These are phyloP conservation scores for Phalacrocorax carbo DNA, from an alignment of 2,113 vertebrate genomes.

Conservation along the genomic window DNA sequence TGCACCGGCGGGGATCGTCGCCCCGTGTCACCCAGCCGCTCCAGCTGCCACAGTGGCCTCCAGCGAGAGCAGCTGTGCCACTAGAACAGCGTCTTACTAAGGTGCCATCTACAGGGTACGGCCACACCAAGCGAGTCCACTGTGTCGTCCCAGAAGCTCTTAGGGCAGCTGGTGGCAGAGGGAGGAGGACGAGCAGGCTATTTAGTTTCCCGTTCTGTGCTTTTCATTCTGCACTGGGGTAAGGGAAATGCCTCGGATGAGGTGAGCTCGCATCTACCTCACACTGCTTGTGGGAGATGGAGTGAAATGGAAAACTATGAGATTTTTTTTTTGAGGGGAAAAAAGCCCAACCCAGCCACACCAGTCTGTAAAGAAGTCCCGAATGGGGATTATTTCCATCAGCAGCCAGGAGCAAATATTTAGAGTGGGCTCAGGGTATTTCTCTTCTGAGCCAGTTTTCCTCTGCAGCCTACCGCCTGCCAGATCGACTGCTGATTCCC, in stretches of 20 bases:
- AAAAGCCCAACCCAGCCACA: not conserved
- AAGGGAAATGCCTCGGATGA: not conserved
- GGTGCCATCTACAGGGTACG: not conserved
- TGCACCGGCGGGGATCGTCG: not conserved
- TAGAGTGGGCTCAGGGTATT: not conserved
- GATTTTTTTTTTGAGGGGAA: not conserved
- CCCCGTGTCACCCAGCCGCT: rapidly evolving
- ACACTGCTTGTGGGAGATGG: not conserved
- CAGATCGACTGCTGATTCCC: not conserved
- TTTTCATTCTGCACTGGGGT: not conserved
- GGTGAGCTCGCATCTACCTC: not conserved
- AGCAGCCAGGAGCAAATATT: not conserved
- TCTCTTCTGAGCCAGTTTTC: not conserved
- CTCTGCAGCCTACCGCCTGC: not conserved
- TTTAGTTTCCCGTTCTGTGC: not conserved
- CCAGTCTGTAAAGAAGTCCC: not conserved
- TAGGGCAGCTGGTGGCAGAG: not conserved
- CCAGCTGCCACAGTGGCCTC: rapidly evolving
- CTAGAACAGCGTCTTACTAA: not conserved
- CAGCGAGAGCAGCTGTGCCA: not conserved
- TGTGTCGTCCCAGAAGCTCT: not conserved
- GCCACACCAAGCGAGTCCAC: not conserved
- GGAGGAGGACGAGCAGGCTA: not conserved
- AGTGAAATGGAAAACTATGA: not conserved
- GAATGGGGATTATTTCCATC: not conserved